Conservation (phyloP, 2,888 invertebrate species). For the Nasonia oneida region DNA sequence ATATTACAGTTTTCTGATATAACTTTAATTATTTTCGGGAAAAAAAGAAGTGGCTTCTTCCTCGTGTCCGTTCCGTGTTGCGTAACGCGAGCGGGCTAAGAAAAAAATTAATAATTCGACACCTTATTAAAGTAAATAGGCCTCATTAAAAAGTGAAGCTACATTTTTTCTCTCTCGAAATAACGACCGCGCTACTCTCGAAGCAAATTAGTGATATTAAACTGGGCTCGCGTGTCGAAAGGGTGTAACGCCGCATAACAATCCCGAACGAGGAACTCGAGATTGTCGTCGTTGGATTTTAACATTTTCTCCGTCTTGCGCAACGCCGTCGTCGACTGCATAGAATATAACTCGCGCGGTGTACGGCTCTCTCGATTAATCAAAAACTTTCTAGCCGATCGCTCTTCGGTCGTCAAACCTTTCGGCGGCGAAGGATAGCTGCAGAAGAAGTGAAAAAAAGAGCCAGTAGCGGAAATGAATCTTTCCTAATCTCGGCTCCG, state of each 20-base stretch:
- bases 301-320: background rate
- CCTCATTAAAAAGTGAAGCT: constrained; percentile 33
- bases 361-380: background rate
- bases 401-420: background rate
- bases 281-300: background rate
- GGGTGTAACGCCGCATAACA: background rate
- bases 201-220: background rate
- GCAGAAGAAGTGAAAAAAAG: background rate
- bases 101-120: constrained; percentile 7
- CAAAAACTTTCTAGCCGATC: constrained; percentile 29
- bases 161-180: background rate
- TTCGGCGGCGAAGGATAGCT: background rate
- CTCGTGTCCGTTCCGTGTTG: background rate
- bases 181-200: background rate
- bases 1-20: background rate
- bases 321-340: background rate
- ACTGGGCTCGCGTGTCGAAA: background rate
- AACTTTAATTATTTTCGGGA: too few relatives aligned
- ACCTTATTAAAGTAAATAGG: constrained; percentile 9
- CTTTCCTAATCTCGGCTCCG: constrained; percentile 23
- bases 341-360: background rate
- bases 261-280: background rate
- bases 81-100: background rate
- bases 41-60: background rate
- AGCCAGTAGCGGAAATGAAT: constrained; percentile 27